Evolutionary conservation across 2,888 invertebrate genomes (phyloP).

Genomic region (Pollenia amentaria): DNA sequence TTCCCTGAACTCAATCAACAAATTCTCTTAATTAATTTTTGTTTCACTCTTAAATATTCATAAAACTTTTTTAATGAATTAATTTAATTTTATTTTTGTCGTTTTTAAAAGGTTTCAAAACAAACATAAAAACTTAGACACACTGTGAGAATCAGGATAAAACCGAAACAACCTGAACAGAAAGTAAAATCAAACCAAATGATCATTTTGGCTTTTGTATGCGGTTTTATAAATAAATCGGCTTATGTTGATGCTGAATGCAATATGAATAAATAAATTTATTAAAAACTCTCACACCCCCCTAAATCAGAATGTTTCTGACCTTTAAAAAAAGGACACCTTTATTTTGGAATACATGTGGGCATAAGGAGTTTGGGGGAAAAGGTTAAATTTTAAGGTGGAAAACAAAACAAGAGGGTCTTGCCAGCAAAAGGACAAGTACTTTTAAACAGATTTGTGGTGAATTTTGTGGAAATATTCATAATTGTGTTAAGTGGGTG

Average conservation of each 20-base stretch:
- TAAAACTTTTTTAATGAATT: slow-evolving; percentile 71
- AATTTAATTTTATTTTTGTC: slow-evolving; percentile 15
- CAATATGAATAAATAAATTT: slow-evolving; percentile 73
- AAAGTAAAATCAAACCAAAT: slow-evolving; percentile 71
- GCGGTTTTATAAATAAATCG: slow-evolving; percentile 73
- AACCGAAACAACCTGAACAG: slow-evolving; percentile 26
- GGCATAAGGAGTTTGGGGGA: not conserved
- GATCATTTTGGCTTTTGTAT: slow-evolving; percentile 73
- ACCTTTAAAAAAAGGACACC: not conserved
- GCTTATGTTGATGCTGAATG: slow-evolving; percentile 66
- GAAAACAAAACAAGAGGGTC: not conserved
- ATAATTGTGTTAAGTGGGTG: slow-evolving; percentile 75
- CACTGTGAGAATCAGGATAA: not conserved
- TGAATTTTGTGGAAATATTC: slow-evolving; percentile 73
- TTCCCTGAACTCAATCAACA: slow-evolving; percentile 47
- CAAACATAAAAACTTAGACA: not conserved
- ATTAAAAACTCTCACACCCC: slow-evolving; percentile 18
- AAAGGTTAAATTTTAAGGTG: not conserved
- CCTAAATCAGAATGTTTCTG: not conserved
- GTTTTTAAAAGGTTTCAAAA: slow-evolving; percentile 37
- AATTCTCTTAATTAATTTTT: slow-evolving; percentile 66
- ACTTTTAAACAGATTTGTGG: slow-evolving; percentile 68
- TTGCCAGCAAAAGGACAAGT: slow-evolving; percentile 8
- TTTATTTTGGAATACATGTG: not conserved
- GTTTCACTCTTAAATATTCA: slow-evolving; percentile 45